A percentile compares a stretch with the other conserved stretches of the same genome.
Conservation (phyloP, 2,113 vertebrate genomes). For the Cygnus atratus region DNA sequence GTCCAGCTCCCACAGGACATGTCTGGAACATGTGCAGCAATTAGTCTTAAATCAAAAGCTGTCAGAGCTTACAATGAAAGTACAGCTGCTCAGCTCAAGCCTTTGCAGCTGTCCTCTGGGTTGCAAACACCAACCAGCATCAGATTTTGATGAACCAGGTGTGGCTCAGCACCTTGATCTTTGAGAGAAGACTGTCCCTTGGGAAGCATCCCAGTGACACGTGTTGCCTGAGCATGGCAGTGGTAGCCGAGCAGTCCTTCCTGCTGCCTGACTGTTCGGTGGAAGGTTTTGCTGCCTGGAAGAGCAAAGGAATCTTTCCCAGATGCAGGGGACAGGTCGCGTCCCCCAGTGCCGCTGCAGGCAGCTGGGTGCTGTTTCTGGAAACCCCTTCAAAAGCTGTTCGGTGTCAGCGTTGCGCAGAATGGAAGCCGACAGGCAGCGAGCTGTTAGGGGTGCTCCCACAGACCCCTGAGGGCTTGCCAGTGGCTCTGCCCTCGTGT, state of each 20-base stretch:
- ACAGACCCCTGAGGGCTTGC: background rate
- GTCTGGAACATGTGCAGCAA: background rate
- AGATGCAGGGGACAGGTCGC: background rate
- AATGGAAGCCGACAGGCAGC: background rate
- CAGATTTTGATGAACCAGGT: background rate
- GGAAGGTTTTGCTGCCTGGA: background rate
- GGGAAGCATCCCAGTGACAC: background rate
- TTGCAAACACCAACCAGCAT: background rate
- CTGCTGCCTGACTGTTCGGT: background rate
- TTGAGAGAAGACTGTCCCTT: background rate
- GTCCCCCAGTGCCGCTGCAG: background rate
- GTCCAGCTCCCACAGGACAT: background rate
- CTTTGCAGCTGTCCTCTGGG: background rate
- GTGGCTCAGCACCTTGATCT: background rate
- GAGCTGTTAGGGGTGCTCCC: background rate
- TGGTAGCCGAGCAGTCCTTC: background rate
- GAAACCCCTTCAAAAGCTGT: background rate
- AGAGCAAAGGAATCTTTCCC: background rate
- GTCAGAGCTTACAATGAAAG: background rate
- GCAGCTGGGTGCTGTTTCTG: background rate
- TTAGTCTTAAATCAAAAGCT: background rate
- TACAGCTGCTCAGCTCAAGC: background rate
- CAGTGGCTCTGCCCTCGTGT: background rate
- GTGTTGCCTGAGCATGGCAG: rapidly evolving
- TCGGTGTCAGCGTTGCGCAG: background rate